phyloP scores from a whole-genome alignment of 1,140 invertebrate genomes.

The Ridgeia piscesae region DNA sequence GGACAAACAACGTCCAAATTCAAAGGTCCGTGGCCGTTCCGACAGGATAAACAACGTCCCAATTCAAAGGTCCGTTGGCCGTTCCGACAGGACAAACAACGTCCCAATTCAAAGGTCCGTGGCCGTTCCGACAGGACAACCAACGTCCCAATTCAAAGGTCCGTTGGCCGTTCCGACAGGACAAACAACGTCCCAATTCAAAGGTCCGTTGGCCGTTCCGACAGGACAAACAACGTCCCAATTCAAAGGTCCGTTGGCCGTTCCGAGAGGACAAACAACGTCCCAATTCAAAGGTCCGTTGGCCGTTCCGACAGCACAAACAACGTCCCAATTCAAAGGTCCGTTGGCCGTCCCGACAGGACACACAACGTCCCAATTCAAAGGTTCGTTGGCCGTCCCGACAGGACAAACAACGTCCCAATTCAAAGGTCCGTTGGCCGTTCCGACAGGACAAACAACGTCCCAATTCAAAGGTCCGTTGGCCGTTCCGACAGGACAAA shows the following conservation, averaged over 20 bases:
- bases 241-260: neutral
- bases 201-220: neutral
- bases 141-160: neutral
- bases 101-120: neutral
- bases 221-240: neutral
- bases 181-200: neutral
- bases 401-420: neutral
- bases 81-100: neutral
- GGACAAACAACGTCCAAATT: neutral
- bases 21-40: neutral
- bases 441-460: neutral
- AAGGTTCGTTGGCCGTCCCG: neutral
- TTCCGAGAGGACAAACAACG: neutral
- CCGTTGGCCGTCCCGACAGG: neutral
- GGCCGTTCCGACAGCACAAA: neutral
- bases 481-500: neutral
- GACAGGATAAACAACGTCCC: neutral
- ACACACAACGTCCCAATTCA: neutral
- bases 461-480: neutral
- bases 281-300: neutral
- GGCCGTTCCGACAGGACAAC: neutral
- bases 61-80: neutral
- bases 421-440: neutral
- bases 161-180: neutral
- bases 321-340: neutral